A percentile compares a stretch with the other conserved stretches of the same genome.
Evolutionary conservation across 2,113 vertebrate genomes (phyloP).

Genomic region (Scalopus aquaticus): DNA sequence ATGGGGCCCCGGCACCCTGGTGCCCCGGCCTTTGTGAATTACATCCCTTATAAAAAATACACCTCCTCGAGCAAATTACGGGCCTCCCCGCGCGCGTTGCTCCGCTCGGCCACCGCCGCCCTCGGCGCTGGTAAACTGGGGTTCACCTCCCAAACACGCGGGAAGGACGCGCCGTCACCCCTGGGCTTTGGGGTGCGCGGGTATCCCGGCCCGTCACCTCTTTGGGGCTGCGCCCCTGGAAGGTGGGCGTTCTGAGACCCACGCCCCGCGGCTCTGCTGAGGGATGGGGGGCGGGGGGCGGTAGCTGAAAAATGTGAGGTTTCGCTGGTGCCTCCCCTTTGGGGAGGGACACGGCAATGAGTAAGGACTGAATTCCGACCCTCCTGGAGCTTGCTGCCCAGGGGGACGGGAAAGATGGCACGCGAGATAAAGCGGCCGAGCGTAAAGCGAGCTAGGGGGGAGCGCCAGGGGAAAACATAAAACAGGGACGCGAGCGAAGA

Average conservation of each 20-base stretch:
- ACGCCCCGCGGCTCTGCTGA: no score
- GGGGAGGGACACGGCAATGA: accelerated
- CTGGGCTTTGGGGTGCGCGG: neutral
- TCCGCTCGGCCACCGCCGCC: neutral
- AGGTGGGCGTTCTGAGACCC: neutral
- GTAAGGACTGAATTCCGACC: neutral
- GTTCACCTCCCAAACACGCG: neutral
- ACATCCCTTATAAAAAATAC: neutral
- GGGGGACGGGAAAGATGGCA: neutral
- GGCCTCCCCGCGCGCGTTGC: no score
- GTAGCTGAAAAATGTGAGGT: neutral
- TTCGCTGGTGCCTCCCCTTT: no score
- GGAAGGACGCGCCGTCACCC: neutral
- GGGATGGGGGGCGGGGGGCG: accelerated
- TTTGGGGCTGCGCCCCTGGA: neutral
- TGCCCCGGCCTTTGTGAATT: neutral
- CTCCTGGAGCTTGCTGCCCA: neutral
- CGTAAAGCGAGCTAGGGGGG: neutral
- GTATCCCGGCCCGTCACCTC: neutral
- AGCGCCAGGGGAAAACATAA: neutral
- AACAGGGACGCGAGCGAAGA: neutral
- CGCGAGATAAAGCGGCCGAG: neutral
- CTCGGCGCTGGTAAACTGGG: accelerated
- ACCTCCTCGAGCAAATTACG: accelerated
- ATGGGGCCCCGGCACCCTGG: neutral